Base-by-base conservation (phyloP, 2,888 invertebrate species). In the Perizoma affinitatum region DNA sequence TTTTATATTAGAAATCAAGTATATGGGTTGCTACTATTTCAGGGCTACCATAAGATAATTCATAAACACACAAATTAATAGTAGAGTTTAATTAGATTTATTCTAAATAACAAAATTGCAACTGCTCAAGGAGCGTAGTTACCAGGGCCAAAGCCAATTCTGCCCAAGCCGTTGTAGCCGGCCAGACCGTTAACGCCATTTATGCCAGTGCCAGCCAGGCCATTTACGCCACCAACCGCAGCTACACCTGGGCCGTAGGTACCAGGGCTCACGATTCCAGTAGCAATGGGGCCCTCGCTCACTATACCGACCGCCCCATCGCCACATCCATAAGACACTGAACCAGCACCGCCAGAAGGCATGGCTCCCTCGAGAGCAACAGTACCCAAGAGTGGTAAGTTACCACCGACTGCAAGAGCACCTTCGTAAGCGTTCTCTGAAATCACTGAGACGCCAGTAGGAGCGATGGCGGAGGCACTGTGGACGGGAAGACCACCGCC, bases 401-500 rank as follows among this genome's bases (percentile, higher is more conserved):
- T 68, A 5, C 72, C 72, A 36, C 57, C 59, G 0, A 67, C 66
- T n/a, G 47, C 43, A 4, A 72, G 42, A 6, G 54, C 11, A 5
- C 73, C 73, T 57, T 73, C 70, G 38, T 67, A 68, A 0, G 59
- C 65, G 41, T 70, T 73, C 11, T 73, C 73, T 34, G 73, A 73
- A 0, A 57, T 42, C 1, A 73, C 65, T 0, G 68, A 56, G 0
- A 72, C 48, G 0, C 74, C 74, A 2, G 53, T 53, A 5, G 74
- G 72, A 45, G 69, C 59, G 3, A 65, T 55, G 9, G 69, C 59
- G 0, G 73, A 73, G 0, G 62, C 57, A 45, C 73, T 73, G 47
- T 70, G 57, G 6, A 70, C 67, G 8, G 69, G 51, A 0, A 72
- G 58, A 45, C 67, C 65, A 7, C 72, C 72, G 5, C 73, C 71